Conservation (phyloP, 2,888 invertebrate genomes). For the Lapara coniferarum region DNA sequence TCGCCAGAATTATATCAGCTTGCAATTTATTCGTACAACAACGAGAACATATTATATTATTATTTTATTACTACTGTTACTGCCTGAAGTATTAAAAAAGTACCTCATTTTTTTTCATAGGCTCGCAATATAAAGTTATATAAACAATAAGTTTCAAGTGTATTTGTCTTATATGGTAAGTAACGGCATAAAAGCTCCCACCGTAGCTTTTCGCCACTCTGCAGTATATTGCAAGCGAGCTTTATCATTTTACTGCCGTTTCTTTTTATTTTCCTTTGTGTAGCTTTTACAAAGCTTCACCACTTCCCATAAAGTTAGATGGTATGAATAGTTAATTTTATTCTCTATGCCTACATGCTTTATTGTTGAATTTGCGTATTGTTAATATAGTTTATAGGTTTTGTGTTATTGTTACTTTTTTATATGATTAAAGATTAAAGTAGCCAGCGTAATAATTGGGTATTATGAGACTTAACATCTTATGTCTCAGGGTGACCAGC, state of each 20-base stretch:
- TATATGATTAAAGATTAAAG: no score
- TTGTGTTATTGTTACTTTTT: no score
- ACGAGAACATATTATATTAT: no score
- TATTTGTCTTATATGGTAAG: slow-evolving; percentile 3
- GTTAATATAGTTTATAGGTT: not conserved
- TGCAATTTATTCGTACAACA: no score
- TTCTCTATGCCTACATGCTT: not conserved
- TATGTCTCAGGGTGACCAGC: no score
- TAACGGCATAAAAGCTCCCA: slow-evolving; percentile 5
- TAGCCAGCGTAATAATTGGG: no score
- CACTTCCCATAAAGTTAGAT: slow-evolving; percentile 6
- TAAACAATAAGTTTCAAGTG: not conserved
- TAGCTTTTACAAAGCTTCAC: slow-evolving; percentile 19
- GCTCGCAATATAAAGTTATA: not conserved
- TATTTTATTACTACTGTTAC: no score
- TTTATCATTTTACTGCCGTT: slow-evolving; percentile 16
- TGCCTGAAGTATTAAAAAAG: not conserved
- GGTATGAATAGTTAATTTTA: slow-evolving; percentile 19
- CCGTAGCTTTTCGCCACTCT: slow-evolving; percentile 13
- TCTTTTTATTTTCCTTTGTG: slow-evolving; percentile 18
- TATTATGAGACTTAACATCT: no score
- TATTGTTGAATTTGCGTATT: not conserved
- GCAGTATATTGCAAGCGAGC: slow-evolving; percentile 21
- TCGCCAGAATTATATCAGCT: no score
- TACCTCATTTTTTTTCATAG: not conserved